These are phyloP conservation scores for Chlamydotis undulata DNA, from an alignment of 2,113 vertebrate species.

Conservation along the genomic window DNA sequence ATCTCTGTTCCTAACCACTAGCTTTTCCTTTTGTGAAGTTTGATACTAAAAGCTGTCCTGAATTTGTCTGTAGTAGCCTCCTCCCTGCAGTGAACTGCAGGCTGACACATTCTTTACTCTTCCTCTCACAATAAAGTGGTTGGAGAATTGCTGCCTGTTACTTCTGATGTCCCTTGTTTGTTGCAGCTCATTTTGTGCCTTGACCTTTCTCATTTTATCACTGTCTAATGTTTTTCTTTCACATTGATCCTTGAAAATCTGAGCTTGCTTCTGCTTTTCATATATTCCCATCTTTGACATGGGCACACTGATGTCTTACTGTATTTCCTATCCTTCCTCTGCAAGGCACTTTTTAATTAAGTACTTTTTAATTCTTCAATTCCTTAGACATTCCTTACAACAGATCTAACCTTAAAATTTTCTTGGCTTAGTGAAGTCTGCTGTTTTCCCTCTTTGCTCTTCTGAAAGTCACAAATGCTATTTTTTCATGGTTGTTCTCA, in stretches of 20 bases:
- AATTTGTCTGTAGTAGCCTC: not conserved
- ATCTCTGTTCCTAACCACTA: not conserved
- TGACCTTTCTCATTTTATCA: not conserved
- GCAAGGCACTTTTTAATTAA: not conserved
- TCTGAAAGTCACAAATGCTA: not conserved
- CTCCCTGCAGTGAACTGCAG: not conserved
- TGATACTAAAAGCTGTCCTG: not conserved
- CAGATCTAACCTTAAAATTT: not conserved
- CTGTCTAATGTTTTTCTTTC: not conserved
- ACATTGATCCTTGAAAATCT: not conserved
- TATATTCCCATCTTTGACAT: not conserved
- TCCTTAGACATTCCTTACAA: not conserved
- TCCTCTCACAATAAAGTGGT: not conserved
- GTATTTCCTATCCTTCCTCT: not conserved
- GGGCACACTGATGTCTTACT: not conserved
- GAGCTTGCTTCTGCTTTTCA: not conserved
- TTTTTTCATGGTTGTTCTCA: not conserved
- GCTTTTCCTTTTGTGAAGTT: not conserved
- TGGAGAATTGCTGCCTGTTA: not conserved
- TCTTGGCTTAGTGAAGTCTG: not conserved
- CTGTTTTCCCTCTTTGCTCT: not conserved
- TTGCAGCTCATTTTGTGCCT: not conserved
- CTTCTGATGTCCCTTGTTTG: not conserved
- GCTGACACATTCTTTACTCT: not conserved
- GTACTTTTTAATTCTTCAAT: not conserved